Conservation (phyloP, 2,888 invertebrate genomes). For the Entomobrya multifasciata region DNA sequence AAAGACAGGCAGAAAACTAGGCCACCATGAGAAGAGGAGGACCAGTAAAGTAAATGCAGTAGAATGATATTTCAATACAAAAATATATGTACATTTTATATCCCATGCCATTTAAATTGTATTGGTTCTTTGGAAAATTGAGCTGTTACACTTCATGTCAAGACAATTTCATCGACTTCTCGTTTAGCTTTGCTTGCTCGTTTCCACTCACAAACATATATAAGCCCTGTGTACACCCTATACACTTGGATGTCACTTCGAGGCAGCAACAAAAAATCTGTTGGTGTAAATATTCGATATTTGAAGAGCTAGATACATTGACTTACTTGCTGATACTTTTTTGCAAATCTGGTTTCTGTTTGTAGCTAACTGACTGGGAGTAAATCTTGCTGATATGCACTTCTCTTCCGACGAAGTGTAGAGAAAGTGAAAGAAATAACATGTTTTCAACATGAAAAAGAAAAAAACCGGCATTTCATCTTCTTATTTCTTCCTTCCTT, state of each 20-base stretch:
- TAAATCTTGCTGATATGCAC: conserved; percentile 54
- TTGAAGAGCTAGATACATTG: not conserved
- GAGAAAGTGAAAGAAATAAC: conserved; percentile 29
- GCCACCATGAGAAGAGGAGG: conserved; percentile 3
- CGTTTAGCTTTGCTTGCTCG: conserved; percentile 18
- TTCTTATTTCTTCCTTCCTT: conserved; percentile 35
- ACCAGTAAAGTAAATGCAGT: too few relatives aligned
- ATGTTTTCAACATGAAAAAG: conserved; percentile 10
- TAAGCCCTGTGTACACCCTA: too few relatives aligned
- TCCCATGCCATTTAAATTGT: conserved; percentile 18
- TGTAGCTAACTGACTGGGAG: conserved; percentile 33
- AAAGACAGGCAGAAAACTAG: conserved; percentile 21
- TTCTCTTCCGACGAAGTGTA: conserved; percentile 23
- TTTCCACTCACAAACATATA: not conserved
- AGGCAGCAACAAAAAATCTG: too few relatives aligned
- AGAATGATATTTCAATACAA: conserved; percentile 15
- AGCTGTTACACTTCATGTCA: conserved; percentile 59
- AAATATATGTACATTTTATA: too few relatives aligned
- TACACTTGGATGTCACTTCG: not conserved
- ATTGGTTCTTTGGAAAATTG: conserved; percentile 41
- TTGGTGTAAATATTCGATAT: too few relatives aligned
- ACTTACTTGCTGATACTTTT: too few relatives aligned
- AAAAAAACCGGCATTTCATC: conserved; percentile 53
- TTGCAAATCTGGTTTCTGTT: conserved; percentile 47
- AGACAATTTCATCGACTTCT: conserved; percentile 44